Base-by-base conservation (phyloP, 2,888 invertebrate genomes). In the Lysandra coridon region DNA sequence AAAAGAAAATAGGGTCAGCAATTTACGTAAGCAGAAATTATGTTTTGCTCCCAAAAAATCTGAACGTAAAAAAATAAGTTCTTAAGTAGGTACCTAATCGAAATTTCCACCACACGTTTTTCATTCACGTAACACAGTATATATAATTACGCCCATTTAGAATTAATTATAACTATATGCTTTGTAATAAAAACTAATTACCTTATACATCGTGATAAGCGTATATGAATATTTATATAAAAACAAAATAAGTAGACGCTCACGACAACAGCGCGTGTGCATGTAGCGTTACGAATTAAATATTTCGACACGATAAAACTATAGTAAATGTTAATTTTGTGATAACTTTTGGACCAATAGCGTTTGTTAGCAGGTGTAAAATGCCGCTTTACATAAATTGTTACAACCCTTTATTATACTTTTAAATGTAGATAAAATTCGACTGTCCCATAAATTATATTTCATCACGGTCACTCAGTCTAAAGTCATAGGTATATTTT, bases 151-250 rank as follows among this genome's bases (percentile, higher is more conserved):
- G 53, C 33, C 53, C 76, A 76, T 76, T 53, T 76, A 49, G 53
- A 76, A 76, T 76, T 57, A 76, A 76, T 76, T 76, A 76, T 33
- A 76, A 76, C 33, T 76, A 76, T 76, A 76, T 76, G 76, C 76
- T 33, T 53, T 53, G 76, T 76, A 76, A 76, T 76, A 76, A 76
- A 76, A 76, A 57, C 53, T 76, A 76, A 76, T 76, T 76, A 76
- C 76, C 76, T 76, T 76, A 57, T 57, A 76, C 53, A 57, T 76
- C 53, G 33, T 33, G 76, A 76, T 76, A 76, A 76, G 76, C 76
- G 57, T 76, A 17, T 76, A 76, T 57, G 76, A 76, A 76, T 76
- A 76, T 76, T 76, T 76, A 76, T 76, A 76, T 44, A 76, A 76
- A 76, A 76, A 57, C 53, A 53, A 76, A 76, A 76, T 57, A 69